phyloP scores from a whole-genome alignment of 2,888 invertebrate genomes.

The Tridacna gigas region DNA sequence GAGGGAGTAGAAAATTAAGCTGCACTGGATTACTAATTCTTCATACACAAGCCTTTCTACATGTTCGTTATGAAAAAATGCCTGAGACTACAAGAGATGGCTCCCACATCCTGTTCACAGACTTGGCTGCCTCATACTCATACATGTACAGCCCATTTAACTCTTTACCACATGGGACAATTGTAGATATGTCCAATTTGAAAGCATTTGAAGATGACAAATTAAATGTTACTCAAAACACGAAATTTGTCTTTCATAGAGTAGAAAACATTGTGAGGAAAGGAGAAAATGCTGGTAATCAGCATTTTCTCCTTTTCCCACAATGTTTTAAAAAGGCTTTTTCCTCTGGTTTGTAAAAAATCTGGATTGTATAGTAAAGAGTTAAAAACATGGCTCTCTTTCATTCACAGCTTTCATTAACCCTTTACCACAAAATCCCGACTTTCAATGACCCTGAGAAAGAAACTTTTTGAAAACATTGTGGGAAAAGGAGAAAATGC shows the following conservation, averaged over 20 bases:
- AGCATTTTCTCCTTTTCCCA: not conserved
- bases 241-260: too few species aligned
- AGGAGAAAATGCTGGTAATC: not conserved
- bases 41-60: not conserved
- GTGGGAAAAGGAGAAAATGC: not conserved
- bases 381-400: too few species aligned
- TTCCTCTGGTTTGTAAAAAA: not conserved
- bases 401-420: too few species aligned
- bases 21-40: not conserved
- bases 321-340: not conserved
- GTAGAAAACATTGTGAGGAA: not conserved
- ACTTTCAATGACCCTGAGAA: too few species aligned
- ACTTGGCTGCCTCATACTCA: too few species aligned
- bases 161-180: too few species aligned
- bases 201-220: not conserved
- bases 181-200: not conserved
- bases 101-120: too few species aligned
- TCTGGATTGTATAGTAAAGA: not conserved
- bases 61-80: too few species aligned
- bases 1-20: constrained; percentile 10
- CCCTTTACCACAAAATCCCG: too few species aligned
- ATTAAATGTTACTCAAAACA: not conserved
- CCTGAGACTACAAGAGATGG: too few species aligned
- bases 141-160: too few species aligned
- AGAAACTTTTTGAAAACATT: too few species aligned